A percentile compares a stretch with the other conserved stretches of the same genome.
phyloP scores from a whole-genome alignment of 2,888 invertebrate genomes.

The Microplitis manilae region DNA sequence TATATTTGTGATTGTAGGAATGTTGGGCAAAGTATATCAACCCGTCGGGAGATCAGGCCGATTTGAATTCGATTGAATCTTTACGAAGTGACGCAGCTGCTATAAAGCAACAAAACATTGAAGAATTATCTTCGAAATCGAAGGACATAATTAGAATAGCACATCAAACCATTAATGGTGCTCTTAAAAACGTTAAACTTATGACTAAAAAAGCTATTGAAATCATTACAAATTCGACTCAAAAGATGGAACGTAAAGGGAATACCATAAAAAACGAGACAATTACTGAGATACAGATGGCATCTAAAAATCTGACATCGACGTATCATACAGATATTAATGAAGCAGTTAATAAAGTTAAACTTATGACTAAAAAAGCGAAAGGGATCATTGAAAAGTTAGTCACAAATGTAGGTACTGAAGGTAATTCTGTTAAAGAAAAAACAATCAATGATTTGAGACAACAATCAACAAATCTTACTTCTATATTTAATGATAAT shows the following conservation, averaged over 20 bases:
- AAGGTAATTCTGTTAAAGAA: not conserved
- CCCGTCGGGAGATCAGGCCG: too few relatives aligned
- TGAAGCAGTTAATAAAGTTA: not conserved
- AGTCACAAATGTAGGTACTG: not conserved
- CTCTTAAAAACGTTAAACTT: not conserved
- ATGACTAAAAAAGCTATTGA: not conserved
- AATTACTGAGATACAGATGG: not conserved
- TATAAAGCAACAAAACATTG: too few relatives aligned
- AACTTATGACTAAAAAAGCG: not conserved
- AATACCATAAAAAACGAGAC: not conserved
- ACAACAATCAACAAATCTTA: not conserved
- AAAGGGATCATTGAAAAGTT: not conserved
- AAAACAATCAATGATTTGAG: not conserved
- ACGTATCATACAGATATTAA: not conserved
- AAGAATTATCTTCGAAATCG: too few relatives aligned
- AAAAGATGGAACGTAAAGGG: not conserved
- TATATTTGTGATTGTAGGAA: too few relatives aligned
- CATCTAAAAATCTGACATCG: not conserved
- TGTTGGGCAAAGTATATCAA: too few relatives aligned
- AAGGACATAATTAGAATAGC: too few relatives aligned
- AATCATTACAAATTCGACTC: not conserved
- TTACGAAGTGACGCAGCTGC: too few relatives aligned
- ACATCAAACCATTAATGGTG: not conserved
- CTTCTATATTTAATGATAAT: not conserved
- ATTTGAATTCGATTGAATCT: too few relatives aligned